Conservation (phyloP, 1,140 invertebrate species). For the Ganaspis sp. region DNA sequence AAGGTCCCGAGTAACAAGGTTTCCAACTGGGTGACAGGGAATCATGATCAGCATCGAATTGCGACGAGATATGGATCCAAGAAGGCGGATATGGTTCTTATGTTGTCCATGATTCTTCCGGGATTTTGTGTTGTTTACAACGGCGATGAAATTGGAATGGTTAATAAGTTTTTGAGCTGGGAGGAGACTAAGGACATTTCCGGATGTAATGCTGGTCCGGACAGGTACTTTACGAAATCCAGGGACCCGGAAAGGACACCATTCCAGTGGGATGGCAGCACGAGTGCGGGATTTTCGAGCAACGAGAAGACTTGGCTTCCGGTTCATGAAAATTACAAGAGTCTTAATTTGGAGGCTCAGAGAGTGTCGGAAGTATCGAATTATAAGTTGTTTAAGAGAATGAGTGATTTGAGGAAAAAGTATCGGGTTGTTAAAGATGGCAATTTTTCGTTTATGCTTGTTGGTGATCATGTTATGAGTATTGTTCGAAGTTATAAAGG, state of each 20-base stretch:
- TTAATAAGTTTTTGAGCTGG: slow-evolving; percentile 76
- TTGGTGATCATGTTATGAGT: slow-evolving; percentile 70
- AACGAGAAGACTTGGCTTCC: slow-evolving; percentile 79
- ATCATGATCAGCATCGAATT: slow-evolving; percentile 49
- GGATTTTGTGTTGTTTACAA: slow-evolving; percentile 86
- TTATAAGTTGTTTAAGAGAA: slow-evolving; percentile 75
- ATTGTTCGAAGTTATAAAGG: slow-evolving; percentile 49
- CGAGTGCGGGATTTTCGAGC: slow-evolving; percentile 76
- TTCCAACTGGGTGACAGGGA: slow-evolving; percentile 78
- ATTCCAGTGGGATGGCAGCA: slow-evolving; percentile 79
- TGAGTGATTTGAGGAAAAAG: slow-evolving; percentile 71
- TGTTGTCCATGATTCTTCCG: slow-evolving; percentile 83
- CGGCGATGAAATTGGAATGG: slow-evolving; percentile 87
- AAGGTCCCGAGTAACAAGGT: slow-evolving; percentile 74
- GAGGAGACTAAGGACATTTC: slow-evolving; percentile 74
- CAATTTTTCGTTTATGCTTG: slow-evolving; percentile 62
- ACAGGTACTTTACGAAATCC: slow-evolving; percentile 70
- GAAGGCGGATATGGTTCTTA: slow-evolving; percentile 82
- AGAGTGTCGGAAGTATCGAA: slow-evolving; percentile 68
- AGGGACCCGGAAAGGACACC: slow-evolving; percentile 79
- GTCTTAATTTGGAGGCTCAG: slow-evolving; percentile 76
- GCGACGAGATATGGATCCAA: slow-evolving; percentile 59
- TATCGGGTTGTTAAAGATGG: slow-evolving; percentile 61
- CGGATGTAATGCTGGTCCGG: slow-evolving; percentile 72
- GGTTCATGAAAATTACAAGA: slow-evolving; percentile 76